A percentile compares a stretch with the other conserved stretches of the same genome.
Evolutionary conservation across 2,113 vertebrate genomes (phyloP).

Genomic region (Mungos mungo): DNA sequence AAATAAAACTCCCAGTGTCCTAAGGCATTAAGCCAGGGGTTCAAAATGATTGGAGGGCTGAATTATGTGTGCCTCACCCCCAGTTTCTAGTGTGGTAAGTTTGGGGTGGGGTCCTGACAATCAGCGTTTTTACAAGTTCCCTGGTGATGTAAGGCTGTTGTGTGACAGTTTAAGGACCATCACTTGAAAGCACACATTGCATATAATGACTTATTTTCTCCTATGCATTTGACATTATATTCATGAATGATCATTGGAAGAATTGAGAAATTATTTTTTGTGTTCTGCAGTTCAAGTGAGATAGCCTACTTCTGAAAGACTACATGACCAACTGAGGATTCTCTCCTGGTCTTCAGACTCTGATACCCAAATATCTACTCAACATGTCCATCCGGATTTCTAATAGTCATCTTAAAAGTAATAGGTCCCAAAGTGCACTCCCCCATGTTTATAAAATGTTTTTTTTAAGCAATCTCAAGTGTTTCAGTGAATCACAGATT

Average conservation of each 20-base stretch:
- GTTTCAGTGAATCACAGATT: neutral
- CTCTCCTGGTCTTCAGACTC: neutral
- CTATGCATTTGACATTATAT: neutral
- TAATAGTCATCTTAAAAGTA: neutral
- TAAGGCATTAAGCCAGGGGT: neutral
- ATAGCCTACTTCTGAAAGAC: neutral
- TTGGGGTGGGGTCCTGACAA: neutral
- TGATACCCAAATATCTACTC: neutral
- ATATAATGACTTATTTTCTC: neutral
- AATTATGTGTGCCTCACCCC: rapidly evolving
- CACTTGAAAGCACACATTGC: rapidly evolving
- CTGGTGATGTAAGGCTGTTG: neutral
- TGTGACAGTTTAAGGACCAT: neutral
- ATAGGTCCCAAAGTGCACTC: neutral
- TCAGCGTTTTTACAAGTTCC: neutral
- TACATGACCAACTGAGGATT: too few relatives aligned
- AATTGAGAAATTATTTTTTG: neutral
- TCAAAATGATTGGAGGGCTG: neutral
- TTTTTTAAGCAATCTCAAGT: neutral
- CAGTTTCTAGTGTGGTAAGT: neutral
- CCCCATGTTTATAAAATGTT: neutral
- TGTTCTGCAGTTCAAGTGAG: neutral
- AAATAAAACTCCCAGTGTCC: neutral
- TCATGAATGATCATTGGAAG: neutral
- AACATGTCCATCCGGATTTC: neutral